phyloP scores from a whole-genome alignment of 2,113 vertebrate genomes.

The Hyperoodon ampullatus region DNA sequence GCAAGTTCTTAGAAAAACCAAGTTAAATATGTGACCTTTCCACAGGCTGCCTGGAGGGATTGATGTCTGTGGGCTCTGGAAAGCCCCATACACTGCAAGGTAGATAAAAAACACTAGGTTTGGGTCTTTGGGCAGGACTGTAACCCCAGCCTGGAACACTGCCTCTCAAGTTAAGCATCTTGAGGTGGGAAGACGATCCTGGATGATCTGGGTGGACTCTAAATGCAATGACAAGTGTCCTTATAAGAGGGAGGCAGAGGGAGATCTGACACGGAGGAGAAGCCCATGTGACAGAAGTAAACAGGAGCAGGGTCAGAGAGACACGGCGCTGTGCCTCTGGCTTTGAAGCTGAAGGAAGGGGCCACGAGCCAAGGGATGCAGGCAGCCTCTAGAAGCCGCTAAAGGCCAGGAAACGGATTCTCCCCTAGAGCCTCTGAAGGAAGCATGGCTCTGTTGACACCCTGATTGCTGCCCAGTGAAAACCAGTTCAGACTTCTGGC shows the following conservation, averaged over 20 bases:
- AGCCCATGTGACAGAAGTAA: not conserved
- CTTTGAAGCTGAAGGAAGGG: not conserved
- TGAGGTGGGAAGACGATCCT: not conserved
- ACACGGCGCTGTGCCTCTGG: not conserved
- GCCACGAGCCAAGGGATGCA: not conserved
- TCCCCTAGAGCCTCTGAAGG: not conserved
- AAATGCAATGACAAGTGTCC: not conserved
- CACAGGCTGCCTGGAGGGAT: not conserved
- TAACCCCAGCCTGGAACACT: accelerated
- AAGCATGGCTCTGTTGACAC: not conserved
- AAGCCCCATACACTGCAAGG: not conserved
- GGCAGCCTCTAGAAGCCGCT: not conserved
- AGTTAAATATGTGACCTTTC: not conserved
- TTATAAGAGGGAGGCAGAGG: not conserved
- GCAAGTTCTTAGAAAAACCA: not conserved
- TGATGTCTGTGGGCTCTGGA: not conserved
- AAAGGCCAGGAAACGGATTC: not conserved
- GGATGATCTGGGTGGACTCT: not conserved
- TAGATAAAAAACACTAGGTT: not conserved
- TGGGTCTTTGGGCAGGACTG: not conserved
- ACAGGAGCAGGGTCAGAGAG: not conserved
- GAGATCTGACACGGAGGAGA: not conserved
- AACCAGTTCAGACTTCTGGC: not conserved
- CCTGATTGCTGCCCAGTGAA: not conserved
- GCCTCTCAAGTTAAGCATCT: not conserved